Evolutionary conservation across 2,797 vertebrate species (phyloP).

Genomic region (Trematomus bernacchii): DNA sequence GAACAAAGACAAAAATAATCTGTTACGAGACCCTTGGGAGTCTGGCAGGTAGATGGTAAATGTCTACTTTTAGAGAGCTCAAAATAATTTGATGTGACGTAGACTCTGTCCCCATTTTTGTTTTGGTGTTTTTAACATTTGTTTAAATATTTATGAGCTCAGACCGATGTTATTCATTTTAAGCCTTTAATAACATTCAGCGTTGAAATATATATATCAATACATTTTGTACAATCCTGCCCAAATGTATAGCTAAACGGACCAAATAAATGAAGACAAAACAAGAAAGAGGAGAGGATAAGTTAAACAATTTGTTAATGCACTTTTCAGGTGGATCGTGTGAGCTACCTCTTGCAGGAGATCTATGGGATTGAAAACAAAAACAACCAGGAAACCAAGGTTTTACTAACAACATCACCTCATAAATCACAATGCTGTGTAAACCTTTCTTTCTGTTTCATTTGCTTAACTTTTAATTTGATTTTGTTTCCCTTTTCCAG

Average conservation of each 20-base stretch:
- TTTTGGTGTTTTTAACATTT: not conserved
- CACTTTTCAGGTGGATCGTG: constrained; percentile 92
- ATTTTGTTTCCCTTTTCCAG: constrained; percentile 73
- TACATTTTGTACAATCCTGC: not conserved
- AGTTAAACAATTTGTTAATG: not conserved
- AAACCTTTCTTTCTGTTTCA: not conserved
- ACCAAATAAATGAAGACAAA: not conserved
- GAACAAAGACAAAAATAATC: constrained; percentile 7
- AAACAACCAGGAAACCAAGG: constrained; percentile 99
- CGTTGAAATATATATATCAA: not conserved
- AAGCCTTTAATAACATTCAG: not conserved
- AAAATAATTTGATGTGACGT: constrained; percentile 2
- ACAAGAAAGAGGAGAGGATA: not conserved
- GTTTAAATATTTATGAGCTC: not conserved
- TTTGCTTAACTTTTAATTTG: not conserved
- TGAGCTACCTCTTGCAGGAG: constrained; percentile 98
- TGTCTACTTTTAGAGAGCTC: constrained; percentile 9
- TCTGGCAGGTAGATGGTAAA: constrained; percentile 8
- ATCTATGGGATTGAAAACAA: constrained; percentile 99
- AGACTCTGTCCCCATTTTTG: constrained; percentile 4
- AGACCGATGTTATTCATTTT: not conserved
- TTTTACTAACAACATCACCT: constrained; percentile 47
- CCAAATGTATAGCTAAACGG: not conserved
- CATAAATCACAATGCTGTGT: not conserved
- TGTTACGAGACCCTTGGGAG: constrained; percentile 26